A percentile compares a stretch with the other conserved stretches of the same genome.
Conservation (phyloP, 2,888 invertebrate species). For the Drosophila borealis region DNA sequence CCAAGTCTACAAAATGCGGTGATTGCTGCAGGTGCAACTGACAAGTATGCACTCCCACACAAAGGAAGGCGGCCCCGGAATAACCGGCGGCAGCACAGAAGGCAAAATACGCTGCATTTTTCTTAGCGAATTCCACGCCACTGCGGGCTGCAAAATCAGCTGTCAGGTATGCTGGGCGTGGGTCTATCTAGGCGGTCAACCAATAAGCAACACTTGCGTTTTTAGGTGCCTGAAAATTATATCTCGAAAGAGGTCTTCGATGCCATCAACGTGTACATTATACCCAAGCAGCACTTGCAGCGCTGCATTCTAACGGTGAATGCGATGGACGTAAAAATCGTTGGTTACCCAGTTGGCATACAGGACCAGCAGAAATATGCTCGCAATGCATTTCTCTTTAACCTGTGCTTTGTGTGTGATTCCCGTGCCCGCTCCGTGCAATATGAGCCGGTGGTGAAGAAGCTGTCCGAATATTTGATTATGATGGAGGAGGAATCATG, state of each 20-base stretch:
- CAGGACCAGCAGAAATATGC: conserved; percentile 95
- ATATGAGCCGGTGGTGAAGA: conserved; percentile 97
- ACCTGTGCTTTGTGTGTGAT: conserved; percentile 97
- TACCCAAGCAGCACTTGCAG: conserved; percentile 96
- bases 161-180: conserved; percentile 88
- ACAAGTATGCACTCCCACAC: conserved; percentile 60
- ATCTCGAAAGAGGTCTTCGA: conserved; percentile 97
- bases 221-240: conserved; percentile 93
- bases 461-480: conserved; percentile 95
- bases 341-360: conserved; percentile 96
- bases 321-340: conserved; percentile 92
- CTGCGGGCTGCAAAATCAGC: conserved; percentile 93
- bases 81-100: conserved; percentile 88
- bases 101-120: conserved; percentile 93
- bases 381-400: conserved; percentile 97
- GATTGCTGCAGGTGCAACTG: conserved; percentile 23
- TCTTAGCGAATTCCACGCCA: conserved; percentile 91
- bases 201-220: not conserved
- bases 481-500: conserved; percentile 94
- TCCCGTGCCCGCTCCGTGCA: conserved; percentile 95
- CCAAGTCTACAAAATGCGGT: conserved; percentile 26
- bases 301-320: conserved; percentile 95
- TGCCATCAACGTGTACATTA: conserved; percentile 96
- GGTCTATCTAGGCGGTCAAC: not conserved
- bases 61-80: conserved; percentile 42